Evolutionary conservation across 2,888 invertebrate genomes (phyloP), one percentile per base, ranked within the genome.

Genomic region (Tuberolachnus salignus): DNA sequence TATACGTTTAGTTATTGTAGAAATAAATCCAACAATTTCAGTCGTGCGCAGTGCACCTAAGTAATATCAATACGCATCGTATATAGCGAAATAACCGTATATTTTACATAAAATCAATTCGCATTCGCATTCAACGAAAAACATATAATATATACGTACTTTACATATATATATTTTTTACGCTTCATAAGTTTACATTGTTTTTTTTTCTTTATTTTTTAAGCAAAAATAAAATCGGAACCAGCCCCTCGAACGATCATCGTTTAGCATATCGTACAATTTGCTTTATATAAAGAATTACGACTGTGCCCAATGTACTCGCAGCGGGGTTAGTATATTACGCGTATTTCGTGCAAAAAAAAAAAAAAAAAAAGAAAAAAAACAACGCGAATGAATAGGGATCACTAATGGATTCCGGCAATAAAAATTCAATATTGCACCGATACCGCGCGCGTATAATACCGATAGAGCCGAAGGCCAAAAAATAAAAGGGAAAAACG

Each of bases 351-450:
- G 46, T 44, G 66, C 13, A 75, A 19, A 8, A 26, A 11, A 26
- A 11, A 16, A 1, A 59, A 34, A n/a, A n/a, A n/a, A n/a, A n/a
- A 23, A n/a, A 61, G 11, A 16, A 69, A 75, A 75, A 75, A 75
- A 75, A 75, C 75, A 75, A 75, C 75, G 75, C 67, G 59, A 73
- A 75, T 75, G 74, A 75, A 67, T 78, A 78, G 75, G 67, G 75
- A 78, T 78, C 67, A 59, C 75, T 78, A 78, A 78, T 78, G 75
- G 75, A 78, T 78, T 78, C 67, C 46, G 49, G 75, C 75, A 67
- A 78, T 78, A 78, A 78, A 78, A 78, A 78, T 78, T 78, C 75
- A 78, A 78, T 67, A 78, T 78, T 78, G 75, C 67, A 67, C 74
- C 75, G 75, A 78, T 78, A 69, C 67, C 66, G 75, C 64, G 34